Base-by-base conservation (phyloP, 2,113 vertebrate species). In the Clarias macrocephalus region DNA sequence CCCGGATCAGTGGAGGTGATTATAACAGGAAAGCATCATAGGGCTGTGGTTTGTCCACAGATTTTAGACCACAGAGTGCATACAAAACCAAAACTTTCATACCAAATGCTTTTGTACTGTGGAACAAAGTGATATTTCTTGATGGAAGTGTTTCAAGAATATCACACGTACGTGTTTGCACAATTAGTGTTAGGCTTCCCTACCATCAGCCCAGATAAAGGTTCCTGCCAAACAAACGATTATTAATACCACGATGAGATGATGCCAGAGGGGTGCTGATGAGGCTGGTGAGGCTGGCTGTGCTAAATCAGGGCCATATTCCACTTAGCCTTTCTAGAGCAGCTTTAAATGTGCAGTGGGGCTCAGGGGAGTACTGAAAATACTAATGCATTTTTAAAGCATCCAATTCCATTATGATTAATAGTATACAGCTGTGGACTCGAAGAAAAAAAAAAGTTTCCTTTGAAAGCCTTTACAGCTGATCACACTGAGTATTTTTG, bases 301-400 rank as follows among this genome's bases (percentile, higher is more conserved):
- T 37, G 68, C 60, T 81, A 80, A 89, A 86, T 86, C 77, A 56
- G 21, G 21, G 73, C 84, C 72, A 85, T 89, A 89, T 88, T 90
- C 77, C 70, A 80, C 88, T 88, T 70, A 83, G 85, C 48, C 59
- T 88, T 77, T 88, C 84, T 79, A 68, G 23, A 56, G 70, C 65
- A 37, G 77, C 28, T 62, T 88, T 86, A 89, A 86, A 86, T 85
- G 62, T 68, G 25, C 73, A 66, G 30, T 66, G 60, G 59, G 54
- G 37, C 87, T 90, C 84, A 9, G 75, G 81, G 81, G 87, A 86
- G 75, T 83, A 75, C 56, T 86, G 65, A 75, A 30, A 86, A 83
- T 66, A 57, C 62, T 73, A 81, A 90, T 90, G 87, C 87, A 86
- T 82, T 88, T 84, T 86, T 84, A 60, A 76, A 84, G 52, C 89